phyloP scores from a whole-genome alignment of 2,113 vertebrate species.

The Notothenia coriiceps region DNA sequence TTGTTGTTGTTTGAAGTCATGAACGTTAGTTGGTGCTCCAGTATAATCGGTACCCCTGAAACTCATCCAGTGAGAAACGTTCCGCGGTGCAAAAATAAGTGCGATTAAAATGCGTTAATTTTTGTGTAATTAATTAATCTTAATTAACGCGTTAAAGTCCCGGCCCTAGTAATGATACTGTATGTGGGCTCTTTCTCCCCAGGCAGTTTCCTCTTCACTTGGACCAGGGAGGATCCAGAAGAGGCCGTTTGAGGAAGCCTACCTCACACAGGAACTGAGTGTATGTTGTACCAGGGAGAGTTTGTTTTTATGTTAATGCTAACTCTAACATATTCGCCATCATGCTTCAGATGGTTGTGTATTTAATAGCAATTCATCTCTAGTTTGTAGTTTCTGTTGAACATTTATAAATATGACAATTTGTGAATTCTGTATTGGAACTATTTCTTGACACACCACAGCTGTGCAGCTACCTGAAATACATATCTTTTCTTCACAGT shows the following conservation, averaged over 20 bases:
- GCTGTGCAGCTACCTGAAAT: neutral
- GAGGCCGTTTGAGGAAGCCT: constrained; percentile 85
- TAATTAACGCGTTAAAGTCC: too few relatives aligned
- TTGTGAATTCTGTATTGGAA: neutral
- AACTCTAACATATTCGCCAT: neutral
- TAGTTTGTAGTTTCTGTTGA: too few relatives aligned
- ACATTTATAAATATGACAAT: neutral
- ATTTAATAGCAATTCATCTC: too few relatives aligned
- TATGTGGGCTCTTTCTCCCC: constrained; percentile 6
- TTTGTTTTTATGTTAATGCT: neutral
- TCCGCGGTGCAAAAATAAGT: too few relatives aligned
- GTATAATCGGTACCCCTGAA: too few relatives aligned
- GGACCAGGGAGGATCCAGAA: constrained; percentile 88
- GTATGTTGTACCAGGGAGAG: constrained; percentile 80
- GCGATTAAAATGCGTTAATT: too few relatives aligned
- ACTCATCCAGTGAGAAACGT: too few relatives aligned
- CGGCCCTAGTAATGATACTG: neutral
- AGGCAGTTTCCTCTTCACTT: constrained; percentile 86
- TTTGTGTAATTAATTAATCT: too few relatives aligned
- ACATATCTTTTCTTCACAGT: too few relatives aligned
- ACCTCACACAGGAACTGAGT: constrained; percentile 85
- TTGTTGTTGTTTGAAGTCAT: too few relatives aligned
- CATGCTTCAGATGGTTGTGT: neutral
- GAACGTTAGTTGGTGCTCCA: too few relatives aligned
- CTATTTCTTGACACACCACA: neutral